Evolutionary conservation across 53 echinoderm and acorn worm species (phyloP).

Genomic region (Apostichopus leukothele): DNA sequence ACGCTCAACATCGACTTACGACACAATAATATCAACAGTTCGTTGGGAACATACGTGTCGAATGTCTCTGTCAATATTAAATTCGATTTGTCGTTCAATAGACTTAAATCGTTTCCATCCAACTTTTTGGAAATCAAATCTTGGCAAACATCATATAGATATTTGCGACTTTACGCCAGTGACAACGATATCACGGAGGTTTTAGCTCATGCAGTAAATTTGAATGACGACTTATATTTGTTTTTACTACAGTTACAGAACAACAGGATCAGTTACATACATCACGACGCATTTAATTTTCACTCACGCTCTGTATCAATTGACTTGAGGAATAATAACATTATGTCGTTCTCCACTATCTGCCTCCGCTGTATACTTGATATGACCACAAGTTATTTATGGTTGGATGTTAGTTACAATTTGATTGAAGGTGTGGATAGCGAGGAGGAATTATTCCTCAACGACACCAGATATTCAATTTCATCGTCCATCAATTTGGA

Average conservation of each 20-base stretch:
- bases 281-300: conserved; percentile 2
- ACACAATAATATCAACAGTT: background rate
- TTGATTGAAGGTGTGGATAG: background rate
- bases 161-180: background rate
- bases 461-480: background rate
- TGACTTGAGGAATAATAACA: background rate
- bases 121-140: background rate
- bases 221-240: background rate
- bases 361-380: background rate
- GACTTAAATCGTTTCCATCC: background rate
- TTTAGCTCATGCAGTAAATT: background rate
- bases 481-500: background rate
- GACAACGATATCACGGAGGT: background rate
- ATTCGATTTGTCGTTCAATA: background rate
- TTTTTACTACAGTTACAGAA: background rate
- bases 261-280: background rate
- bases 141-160: background rate
- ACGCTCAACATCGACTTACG: background rate
- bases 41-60: background rate
- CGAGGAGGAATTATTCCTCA: background rate
- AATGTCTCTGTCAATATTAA: background rate
- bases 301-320: background rate
- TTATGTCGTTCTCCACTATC: background rate
- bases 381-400: background rate
- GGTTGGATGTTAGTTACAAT: background rate